Evolutionary conservation across 37 sponge, comb jelly and placozoan genomes (phyloP).

Genomic region (Halichondria panicea): DNA sequence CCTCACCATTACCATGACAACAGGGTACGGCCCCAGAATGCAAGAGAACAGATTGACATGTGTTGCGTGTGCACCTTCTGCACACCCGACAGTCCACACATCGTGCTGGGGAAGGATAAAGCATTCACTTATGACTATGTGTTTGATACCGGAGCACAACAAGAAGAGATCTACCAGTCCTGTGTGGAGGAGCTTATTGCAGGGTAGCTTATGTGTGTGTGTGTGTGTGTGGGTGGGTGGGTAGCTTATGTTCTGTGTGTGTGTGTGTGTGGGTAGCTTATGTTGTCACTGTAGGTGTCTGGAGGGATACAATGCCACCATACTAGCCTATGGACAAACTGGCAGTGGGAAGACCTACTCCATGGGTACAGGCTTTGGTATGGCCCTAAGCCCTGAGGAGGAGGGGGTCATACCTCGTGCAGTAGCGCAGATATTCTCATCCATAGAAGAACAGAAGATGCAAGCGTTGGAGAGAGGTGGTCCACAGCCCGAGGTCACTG

Average conservation of each 20-base stretch:
- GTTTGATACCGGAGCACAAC: constrained; percentile 71
- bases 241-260: not conserved
- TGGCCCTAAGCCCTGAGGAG: constrained; percentile 64
- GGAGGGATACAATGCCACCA: constrained; percentile 95
- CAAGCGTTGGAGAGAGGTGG: constrained; percentile 46
- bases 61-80: constrained; percentile 83
- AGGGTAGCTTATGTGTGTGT: no score
- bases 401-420: constrained; percentile 94
- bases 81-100: constrained; percentile 82
- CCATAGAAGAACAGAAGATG: constrained; percentile 46
- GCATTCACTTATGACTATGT: constrained; percentile 97
- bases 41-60: constrained; percentile 88
- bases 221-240: constrained; percentile 39
- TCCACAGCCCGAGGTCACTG: constrained; percentile 70
- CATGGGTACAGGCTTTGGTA: constrained; percentile 96
- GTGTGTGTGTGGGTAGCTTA: not conserved
- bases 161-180: constrained; percentile 57
- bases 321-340: constrained; percentile 97
- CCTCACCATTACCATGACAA: not conserved
- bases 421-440: constrained; percentile 78
- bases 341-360: constrained; percentile 99
- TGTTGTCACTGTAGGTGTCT: constrained; percentile 70
- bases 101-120: constrained; percentile 90
- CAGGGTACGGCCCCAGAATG: constrained; percentile 93
- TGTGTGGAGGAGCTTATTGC: constrained; percentile 75